Evolutionary conservation across 2,113 vertebrate genomes (phyloP).

Genomic region (Kryptolebias marmoratus): DNA sequence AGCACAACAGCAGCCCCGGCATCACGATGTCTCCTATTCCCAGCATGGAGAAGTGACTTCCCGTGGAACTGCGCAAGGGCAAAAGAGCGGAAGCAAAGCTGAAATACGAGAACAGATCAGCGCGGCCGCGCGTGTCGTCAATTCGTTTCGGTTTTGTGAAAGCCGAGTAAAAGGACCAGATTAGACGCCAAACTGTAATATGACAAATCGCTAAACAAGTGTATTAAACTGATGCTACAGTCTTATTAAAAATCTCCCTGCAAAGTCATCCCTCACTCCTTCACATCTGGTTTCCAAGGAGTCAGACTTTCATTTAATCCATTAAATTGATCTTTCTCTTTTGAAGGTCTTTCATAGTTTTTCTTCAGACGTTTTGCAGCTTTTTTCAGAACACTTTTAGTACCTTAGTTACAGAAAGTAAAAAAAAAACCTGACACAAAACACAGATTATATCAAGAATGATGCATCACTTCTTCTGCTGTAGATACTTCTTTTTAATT

Average conservation of each 20-base stretch:
- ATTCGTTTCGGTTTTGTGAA: not conserved
- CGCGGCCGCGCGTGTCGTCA: not conserved
- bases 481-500: no score
- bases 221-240: not conserved
- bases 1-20: constrained; percentile 98
- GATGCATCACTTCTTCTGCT: not conserved
- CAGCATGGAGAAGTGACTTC: constrained; percentile 99
- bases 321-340: no score
- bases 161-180: no score
- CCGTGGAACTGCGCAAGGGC: constrained; percentile 86
- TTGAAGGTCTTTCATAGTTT: no score
- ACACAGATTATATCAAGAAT: not conserved
- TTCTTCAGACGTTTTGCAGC: no score
- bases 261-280: no score
- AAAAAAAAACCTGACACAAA: not conserved
- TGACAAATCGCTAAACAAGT: no score
- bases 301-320: no score
- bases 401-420: no score
- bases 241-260: not conserved
- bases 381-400: no score
- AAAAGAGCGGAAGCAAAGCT: not conserved
- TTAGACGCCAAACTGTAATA: no score
- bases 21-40: constrained; percentile 99
- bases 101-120: not conserved
- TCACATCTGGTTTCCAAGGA: no score